Evolutionary conservation across 1,140 invertebrate genomes (phyloP), one percentile per base, ranked within the genome.

Genomic region (Lepidurus couesii): DNA sequence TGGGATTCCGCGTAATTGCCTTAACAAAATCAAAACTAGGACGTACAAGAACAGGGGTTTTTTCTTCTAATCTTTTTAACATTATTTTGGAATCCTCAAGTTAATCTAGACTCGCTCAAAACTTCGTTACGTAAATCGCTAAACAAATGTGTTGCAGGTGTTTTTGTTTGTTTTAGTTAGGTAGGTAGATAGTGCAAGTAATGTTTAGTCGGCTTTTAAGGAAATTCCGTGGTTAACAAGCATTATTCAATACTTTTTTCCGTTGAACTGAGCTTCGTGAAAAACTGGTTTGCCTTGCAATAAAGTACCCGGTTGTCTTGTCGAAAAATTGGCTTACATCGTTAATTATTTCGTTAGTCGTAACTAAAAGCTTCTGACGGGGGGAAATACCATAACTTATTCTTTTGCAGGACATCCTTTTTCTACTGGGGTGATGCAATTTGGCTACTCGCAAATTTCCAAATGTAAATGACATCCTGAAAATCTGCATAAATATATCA

Each of bases 81-180:
- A 65, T n/a, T 65, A 13, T 65, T 65, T 65, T 65, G 53, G 21
- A 65, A n/a, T 65, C 53, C 53, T 65, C 53, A 65, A 65, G 21
- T 65, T 65, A 65, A 65, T 65, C 53, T 65, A 65, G 53, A 65
- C 53, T 65, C 53, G 53, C 53, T 65, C 53, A 65, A 65, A 65
- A 16, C 6, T 65, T 65, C 53, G 1, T 9, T 65, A 65, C 53
- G 13, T 65, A 65, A 65, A n/a, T 65, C 21, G 53, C 53, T 65
- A 65, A 21, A 13, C 16, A 47, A 47, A 65, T 16, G 13, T 65
- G 53, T 65, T 65, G 3, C 8, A 10, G 6, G 45, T 1, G 16
- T 16, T 21, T 65, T 65, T 65, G 4, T 21, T 21, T 7, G 9
- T 65, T 65, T 65, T 65, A n/a, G 53, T 13, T 65, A 65, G 53